These are phyloP conservation scores for Agrilus biguttatus DNA, from an alignment of 2,888 invertebrate genomes.

Conservation along the genomic window DNA sequence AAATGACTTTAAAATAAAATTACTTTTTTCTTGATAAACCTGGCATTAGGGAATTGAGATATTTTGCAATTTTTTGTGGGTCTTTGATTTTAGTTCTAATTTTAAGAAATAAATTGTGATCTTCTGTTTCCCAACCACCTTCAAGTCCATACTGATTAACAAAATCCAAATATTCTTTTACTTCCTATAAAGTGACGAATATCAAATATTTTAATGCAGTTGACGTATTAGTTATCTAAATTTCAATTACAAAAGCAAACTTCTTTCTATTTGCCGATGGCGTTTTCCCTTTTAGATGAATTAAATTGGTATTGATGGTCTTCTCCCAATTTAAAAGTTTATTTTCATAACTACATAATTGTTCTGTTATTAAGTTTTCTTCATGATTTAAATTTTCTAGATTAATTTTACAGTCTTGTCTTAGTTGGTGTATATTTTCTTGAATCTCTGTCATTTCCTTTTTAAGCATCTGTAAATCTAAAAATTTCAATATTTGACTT, in stretches of 20 bases:
- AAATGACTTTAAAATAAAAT: neutral
- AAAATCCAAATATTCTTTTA: constrained; percentile 40
- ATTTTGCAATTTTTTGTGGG: constrained; percentile 14
- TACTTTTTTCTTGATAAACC: constrained; percentile 13
- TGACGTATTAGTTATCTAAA: neutral
- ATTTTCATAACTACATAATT: constrained; percentile 17
- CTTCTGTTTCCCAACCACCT: constrained; percentile 42
- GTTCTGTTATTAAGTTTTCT: constrained; percentile 17
- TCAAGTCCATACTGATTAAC: constrained; percentile 33
- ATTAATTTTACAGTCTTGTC: constrained; percentile 13
- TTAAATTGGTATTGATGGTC: constrained; percentile 8
- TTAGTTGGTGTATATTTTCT: constrained; percentile 18
- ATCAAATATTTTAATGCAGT: neutral
- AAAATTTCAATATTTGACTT: neutral
- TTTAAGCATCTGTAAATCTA: constrained; percentile 21
- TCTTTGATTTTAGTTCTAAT: constrained; percentile 20
- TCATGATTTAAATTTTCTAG: constrained; percentile 14
- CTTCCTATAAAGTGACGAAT: constrained; percentile 31
- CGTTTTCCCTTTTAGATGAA: neutral
- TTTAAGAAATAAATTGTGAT: constrained; percentile 39
- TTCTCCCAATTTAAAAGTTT: constrained; percentile 21
- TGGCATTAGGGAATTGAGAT: constrained; percentile 20
- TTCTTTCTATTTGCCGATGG: constrained; percentile 4
- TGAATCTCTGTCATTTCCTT: constrained; percentile 20
- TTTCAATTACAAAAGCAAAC: constrained; percentile 1